A percentile compares a stretch with the other conserved stretches of the same genome.
Conservation (phyloP, 2,113 vertebrate genomes). For the Callopanchax toddi region DNA sequence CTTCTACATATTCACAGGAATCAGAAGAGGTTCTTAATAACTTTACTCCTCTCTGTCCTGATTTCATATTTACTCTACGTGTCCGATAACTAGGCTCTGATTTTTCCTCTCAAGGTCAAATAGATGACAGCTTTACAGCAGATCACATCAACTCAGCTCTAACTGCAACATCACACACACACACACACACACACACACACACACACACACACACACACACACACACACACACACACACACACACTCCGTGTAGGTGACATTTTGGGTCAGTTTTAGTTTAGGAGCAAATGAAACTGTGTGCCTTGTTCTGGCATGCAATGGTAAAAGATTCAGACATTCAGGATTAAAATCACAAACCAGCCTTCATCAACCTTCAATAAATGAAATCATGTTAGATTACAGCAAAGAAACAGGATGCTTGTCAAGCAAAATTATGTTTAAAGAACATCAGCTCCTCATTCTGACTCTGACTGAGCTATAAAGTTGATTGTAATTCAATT, state of each 20-base stretch:
- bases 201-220: too few relatives aligned
- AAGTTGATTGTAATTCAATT: constrained; percentile 47
- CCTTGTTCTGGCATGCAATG: constrained; percentile 38
- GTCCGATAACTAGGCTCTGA: constrained; percentile 21
- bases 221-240: too few relatives aligned
- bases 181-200: neutral
- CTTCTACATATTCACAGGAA: constrained; percentile 18
- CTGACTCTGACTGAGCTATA: constrained; percentile 12
- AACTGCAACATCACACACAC: constrained; percentile 11
- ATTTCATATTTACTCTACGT: constrained; percentile 38
- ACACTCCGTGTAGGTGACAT: constrained; percentile 16
- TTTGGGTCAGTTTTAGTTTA: constrained; percentile 55
- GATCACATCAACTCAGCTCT: constrained; percentile 49
- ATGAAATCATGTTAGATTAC: neutral
- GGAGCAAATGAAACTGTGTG: constrained; percentile 42
- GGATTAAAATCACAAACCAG: constrained; percentile 3
- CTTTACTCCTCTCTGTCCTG: constrained; percentile 24
- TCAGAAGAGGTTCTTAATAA: constrained; percentile 4
- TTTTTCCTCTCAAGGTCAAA: constrained; percentile 60
- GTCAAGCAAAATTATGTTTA: constrained; percentile 12
- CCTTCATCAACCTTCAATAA: neutral
- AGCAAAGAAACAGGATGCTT: neutral
- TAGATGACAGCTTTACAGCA: constrained; percentile 51
- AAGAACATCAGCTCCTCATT: constrained; percentile 11
- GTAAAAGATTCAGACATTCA: constrained; percentile 27